Evolutionary conservation across 2,888 invertebrate species (phyloP), one percentile per base, ranked within the genome.

Genomic region (Choristoneura rosaceana): DNA sequence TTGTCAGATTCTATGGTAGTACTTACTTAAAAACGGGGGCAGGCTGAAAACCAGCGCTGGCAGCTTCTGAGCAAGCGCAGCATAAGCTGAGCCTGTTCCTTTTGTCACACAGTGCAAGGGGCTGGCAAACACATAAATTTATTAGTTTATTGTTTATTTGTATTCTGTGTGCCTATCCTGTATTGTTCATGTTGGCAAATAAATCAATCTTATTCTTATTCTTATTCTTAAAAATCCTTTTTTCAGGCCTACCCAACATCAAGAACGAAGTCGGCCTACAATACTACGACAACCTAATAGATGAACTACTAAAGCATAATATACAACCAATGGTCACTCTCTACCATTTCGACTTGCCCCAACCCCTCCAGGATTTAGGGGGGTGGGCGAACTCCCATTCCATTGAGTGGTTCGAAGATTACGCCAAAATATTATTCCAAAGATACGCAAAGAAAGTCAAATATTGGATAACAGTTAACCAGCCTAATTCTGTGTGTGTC

Each of bases 401-500:
- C 0, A 65, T 76, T 0, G 78, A 88, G 34, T 94, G 95, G 90
- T 95, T 95, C 70, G 87, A 88, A 70, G 88, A 92, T 9, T 95
- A 95, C 77, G 92, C 95, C 0, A 85, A 82, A 17, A 76, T 93
- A 3, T 77, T 93, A 0, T 95, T 91, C 76, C 77, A 87, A 5
- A 82, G 86, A 76, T 95, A 91, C 74, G 94, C 94, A 0, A 87
- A 89, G 59, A 90, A 91, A 75, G 95, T 95, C 0, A 92, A 95
- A 75, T 90, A 88, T 61, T 96, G 96, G 95, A 90, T 95, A 0
- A 96, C 96, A 0, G 85, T 96, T 0, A 96, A 96, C 81, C 96
- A 96, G 76, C 96, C 96, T 0, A 88, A 87, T 65, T 81, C 85
- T 1, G 84, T 91, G 7, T 94, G 94, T 68, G 75, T 87, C 0